A percentile compares a stretch with the other conserved stretches of the same genome.
These are phyloP conservation scores for Chondrosia reniformis DNA, from an alignment of 37 sponge, comb jelly and placozoan species.

Conservation along the genomic window DNA sequence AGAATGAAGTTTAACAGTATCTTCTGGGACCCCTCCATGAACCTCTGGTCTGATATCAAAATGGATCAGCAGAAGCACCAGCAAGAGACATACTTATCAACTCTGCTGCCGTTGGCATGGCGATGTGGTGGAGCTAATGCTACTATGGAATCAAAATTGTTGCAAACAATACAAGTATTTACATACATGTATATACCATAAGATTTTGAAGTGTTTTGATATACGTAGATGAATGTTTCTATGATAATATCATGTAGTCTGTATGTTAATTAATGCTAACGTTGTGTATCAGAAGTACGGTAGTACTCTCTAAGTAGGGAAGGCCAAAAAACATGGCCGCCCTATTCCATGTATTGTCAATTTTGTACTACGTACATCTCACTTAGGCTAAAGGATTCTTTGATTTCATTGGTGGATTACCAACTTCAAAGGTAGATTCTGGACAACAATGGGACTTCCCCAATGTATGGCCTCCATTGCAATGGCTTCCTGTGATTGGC, in stretches of 20 bases:
- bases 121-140: constrained; percentile 17
- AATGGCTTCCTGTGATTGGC: constrained; percentile 58
- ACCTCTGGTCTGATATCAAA: constrained; percentile 43
- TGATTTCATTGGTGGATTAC: constrained; percentile 56
- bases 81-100: constrained; percentile 44
- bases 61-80: constrained; percentile 18
- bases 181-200: too few species aligned
- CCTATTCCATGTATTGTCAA: too few species aligned
- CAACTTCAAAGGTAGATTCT: constrained; percentile 32
- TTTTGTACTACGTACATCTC: too few species aligned
- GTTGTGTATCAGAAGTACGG: too few species aligned
- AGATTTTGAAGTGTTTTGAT: too few species aligned
- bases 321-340: too few species aligned
- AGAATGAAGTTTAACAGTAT: constrained; percentile 27
- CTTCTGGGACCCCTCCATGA: constrained; percentile 53
- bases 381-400: constrained; percentile 22
- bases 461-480: constrained; percentile 79
- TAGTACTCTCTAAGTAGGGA: too few species aligned
- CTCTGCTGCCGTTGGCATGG: constrained; percentile 54
- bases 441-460: constrained; percentile 78
- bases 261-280: too few species aligned
- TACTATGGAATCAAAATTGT: too few species aligned
- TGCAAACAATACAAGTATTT: too few species aligned
- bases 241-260: too few species aligned
- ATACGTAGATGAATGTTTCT: too few species aligned